Percentiles rank a stretch among this genome's conserved stretches.
phyloP scores from a whole-genome alignment of 2,113 vertebrate species.

The Verasper variegatus region DNA sequence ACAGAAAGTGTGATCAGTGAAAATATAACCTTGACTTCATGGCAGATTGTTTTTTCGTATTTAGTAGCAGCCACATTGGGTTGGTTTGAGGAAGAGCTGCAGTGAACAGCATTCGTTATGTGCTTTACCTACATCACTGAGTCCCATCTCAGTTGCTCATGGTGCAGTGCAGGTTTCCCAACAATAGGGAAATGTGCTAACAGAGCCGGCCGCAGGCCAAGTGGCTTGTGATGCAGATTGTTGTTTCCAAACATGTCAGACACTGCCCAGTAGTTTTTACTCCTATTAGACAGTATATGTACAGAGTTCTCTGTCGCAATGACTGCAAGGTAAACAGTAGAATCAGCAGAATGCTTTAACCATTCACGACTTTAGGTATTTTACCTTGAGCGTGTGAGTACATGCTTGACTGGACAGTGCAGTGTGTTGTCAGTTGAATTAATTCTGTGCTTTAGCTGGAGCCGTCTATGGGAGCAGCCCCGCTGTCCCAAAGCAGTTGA shows the following conservation, averaged over 20 bases:
- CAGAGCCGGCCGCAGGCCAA: background rate
- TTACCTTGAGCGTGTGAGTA: background rate
- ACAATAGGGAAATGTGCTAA: background rate
- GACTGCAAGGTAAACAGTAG: background rate
- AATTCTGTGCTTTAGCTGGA: background rate
- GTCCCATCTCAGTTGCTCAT: background rate
- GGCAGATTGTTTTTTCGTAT: no score
- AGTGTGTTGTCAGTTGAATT: background rate
- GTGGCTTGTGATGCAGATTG: constrained; percentile 4
- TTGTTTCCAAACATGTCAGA: background rate
- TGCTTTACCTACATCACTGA: background rate
- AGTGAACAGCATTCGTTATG: background rate
- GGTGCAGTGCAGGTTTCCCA: background rate
- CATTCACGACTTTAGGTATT: no score
- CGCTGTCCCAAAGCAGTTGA: background rate
- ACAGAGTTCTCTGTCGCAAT: background rate
- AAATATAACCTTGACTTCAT: background rate
- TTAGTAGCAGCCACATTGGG: background rate
- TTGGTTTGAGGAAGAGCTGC: background rate
- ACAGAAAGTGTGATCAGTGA: no score
- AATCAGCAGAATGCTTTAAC: background rate
- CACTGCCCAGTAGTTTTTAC: background rate
- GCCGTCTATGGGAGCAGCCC: background rate
- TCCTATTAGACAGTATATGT: background rate
- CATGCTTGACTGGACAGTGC: background rate